These are phyloP conservation scores for Peribatodes rhomboidaria DNA, from an alignment of 2,888 invertebrate species.

Conservation along the genomic window DNA sequence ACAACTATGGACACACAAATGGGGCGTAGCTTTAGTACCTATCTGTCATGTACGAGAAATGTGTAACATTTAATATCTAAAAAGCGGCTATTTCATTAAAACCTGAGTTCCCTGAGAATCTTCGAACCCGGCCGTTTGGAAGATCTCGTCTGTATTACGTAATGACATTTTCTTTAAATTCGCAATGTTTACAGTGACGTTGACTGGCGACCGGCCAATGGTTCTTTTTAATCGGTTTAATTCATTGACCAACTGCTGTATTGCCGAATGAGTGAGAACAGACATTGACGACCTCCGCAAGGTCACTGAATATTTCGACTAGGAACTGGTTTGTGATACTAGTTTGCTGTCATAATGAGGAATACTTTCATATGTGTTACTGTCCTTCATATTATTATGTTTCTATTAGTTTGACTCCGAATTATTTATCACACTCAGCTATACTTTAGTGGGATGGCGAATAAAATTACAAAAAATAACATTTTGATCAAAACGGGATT, in stretches of 20 bases:
- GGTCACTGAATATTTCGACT: slow-evolving; percentile 68
- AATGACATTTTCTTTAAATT: slow-evolving; percentile 81
- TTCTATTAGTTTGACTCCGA: background rate
- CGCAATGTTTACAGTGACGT: slow-evolving; percentile 80
- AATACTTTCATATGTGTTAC: slow-evolving; percentile 3
- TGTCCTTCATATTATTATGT: background rate
- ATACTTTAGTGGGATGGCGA: too few species aligned
- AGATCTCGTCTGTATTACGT: slow-evolving; percentile 65
- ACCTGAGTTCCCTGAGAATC: slow-evolving; percentile 46
- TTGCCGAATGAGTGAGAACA: slow-evolving; percentile 73
- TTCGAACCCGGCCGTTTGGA: slow-evolving; percentile 45
- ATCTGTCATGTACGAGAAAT: slow-evolving; percentile 1
- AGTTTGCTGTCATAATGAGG: slow-evolving; percentile 16
- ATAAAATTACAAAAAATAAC: too few species aligned
- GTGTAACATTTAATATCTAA: slow-evolving; percentile 13
- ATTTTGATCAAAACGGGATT: too few species aligned
- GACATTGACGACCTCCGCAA: slow-evolving; percentile 77
- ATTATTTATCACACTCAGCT: too few species aligned
- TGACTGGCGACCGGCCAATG: slow-evolving; percentile 79
- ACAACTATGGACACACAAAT: background rate
- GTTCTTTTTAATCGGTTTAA: slow-evolving; percentile 83
- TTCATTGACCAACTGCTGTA: slow-evolving; percentile 83
- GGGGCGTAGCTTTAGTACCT: background rate
- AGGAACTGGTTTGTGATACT: slow-evolving; percentile 50
- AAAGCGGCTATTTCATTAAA: slow-evolving; percentile 26